Conservation (phyloP, 2,888 invertebrate species). For the Pterobdella sp. region DNA sequence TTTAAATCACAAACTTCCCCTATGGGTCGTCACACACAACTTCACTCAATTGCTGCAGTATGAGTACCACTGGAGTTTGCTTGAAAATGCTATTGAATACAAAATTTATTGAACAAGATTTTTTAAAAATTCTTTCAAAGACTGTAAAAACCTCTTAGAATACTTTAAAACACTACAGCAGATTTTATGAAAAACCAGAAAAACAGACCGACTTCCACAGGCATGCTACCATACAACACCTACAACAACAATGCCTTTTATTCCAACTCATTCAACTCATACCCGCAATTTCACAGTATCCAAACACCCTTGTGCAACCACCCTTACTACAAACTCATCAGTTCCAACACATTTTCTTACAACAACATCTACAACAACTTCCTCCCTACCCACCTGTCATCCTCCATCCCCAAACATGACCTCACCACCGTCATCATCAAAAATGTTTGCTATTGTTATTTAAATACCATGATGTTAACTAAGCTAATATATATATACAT, state of each 20-base stretch:
- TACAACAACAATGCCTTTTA: conserved; percentile 9
- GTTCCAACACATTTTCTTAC: conserved; percentile 6
- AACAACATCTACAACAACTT: conserved; percentile 2
- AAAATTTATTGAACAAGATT: too few species aligned
- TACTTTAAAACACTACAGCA: background rate
- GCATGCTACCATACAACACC: background rate
- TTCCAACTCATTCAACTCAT: background rate
- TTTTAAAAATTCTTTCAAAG: too few species aligned
- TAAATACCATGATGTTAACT: background rate
- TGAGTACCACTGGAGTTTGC: too few species aligned
- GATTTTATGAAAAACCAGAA: background rate
- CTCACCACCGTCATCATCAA: conserved; percentile 60
- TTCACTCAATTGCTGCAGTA: too few species aligned
- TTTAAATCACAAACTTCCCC: too few species aligned
- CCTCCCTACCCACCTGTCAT: conserved; percentile 11
- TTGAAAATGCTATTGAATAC: too few species aligned
- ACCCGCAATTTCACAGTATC: background rate
- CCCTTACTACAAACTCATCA: conserved; percentile 7
- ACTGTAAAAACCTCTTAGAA: too few species aligned
- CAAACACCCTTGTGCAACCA: conserved; percentile 7
- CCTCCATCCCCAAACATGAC: conserved; percentile 37
- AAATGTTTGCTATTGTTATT: conserved; percentile 58
- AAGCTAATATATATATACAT: background rate
- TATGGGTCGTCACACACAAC: too few species aligned
- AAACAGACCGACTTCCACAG: background rate